phyloP scores from a whole-genome alignment of 1,140 invertebrate genomes.

The Spodoptera litura region DNA sequence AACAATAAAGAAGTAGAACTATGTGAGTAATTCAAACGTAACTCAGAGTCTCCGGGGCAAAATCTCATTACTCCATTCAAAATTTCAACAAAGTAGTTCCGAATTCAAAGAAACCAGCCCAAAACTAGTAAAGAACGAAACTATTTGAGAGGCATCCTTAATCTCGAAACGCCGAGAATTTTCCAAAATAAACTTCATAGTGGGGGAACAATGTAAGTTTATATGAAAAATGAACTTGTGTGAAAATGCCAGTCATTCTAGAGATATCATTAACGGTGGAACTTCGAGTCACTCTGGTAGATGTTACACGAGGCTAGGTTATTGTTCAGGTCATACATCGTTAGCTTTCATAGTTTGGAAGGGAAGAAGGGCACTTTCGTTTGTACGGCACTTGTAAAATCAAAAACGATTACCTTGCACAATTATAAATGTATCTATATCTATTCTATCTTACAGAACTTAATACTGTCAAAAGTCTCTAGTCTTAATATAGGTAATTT shows the following conservation, averaged over 20 bases:
- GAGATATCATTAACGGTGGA: constrained; percentile 16
- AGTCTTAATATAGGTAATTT: background rate
- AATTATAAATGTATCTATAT: no score
- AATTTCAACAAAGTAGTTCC: background rate
- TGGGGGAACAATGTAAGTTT: constrained; percentile 16
- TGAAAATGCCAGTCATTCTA: background rate
- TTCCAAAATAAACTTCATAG: background rate
- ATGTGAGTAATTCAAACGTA: no score
- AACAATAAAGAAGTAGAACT: no score
- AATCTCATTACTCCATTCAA: no score
- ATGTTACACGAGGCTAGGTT: constrained; percentile 1
- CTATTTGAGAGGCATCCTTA: constrained; percentile 1
- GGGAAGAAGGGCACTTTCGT: background rate
- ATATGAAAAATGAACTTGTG: constrained; percentile 23
- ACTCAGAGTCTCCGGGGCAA: no score
- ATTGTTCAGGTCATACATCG: constrained; percentile 24
- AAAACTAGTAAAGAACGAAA: constrained; percentile 1
- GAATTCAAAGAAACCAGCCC: no score
- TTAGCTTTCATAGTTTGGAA: constrained; percentile 17
- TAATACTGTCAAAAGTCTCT: background rate
- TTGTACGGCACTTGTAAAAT: background rate
- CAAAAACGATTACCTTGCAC: no score
- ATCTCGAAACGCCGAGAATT: background rate
- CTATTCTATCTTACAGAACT: no score
- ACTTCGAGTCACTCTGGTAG: background rate